A percentile compares a stretch with the other conserved stretches of the same genome.
phyloP scores from a whole-genome alignment of 2,888 invertebrate species.

The Dexiosoma caninum region DNA sequence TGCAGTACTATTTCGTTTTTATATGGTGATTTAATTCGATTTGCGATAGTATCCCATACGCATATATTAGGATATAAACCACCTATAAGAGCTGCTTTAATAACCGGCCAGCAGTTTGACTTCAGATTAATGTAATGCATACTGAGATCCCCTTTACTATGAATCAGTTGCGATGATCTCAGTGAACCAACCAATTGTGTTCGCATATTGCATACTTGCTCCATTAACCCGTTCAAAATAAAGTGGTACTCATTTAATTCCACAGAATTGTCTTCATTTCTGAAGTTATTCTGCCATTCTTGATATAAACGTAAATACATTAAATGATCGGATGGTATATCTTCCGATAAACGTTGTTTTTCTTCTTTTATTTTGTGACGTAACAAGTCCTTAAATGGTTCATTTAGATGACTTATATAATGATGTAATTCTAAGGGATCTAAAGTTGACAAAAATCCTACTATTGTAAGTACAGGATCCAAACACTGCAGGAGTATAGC shows the following conservation, averaged over 20 bases:
- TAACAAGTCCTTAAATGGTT: slow-evolving; percentile 71
- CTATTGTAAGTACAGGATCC: slow-evolving; percentile 94
- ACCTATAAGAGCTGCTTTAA: slow-evolving; percentile 92
- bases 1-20: slow-evolving; percentile 69
- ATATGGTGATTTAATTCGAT: slow-evolving; percentile 82
- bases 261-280: slow-evolving; percentile 84
- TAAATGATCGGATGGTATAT: slow-evolving; percentile 93
- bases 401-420: slow-evolving; percentile 39
- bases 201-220: slow-evolving; percentile 90
- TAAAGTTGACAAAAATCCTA: slow-evolving; percentile 86
- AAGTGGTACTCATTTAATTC: slow-evolving; percentile 80
- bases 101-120: slow-evolving; percentile 93
- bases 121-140: slow-evolving; percentile 89
- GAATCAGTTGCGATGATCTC: slow-evolving; percentile 77
- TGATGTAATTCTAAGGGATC: slow-evolving; percentile 87
- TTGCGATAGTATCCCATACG: slow-evolving; percentile 82
- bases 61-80: slow-evolving; percentile 93
- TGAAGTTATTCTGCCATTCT: slow-evolving; percentile 82
- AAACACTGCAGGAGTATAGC: slow-evolving; percentile 93
- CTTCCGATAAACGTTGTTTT: slow-evolving; percentile 82
- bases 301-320: slow-evolving; percentile 88
- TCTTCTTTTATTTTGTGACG: slow-evolving; percentile 71
- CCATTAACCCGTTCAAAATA: slow-evolving; percentile 90
- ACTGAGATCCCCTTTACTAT: slow-evolving; percentile 85
- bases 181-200: slow-evolving; percentile 90